Base-by-base conservation (phyloP, 2,888 invertebrate species). In the Campaea margaritaria region DNA sequence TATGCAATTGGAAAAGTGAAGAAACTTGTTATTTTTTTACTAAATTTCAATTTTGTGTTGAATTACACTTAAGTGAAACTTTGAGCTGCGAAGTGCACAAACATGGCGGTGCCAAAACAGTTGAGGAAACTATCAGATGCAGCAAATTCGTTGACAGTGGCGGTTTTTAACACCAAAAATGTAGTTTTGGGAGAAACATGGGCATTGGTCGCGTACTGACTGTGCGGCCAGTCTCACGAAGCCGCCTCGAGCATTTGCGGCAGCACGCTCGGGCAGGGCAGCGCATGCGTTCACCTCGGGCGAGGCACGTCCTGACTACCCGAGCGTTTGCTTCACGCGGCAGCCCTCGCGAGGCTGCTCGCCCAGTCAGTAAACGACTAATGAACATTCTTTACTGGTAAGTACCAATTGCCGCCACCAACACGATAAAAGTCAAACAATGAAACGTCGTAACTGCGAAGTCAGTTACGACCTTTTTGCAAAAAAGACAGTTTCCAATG, bases 1-100 rank as follows among this genome's bases (percentile, higher is more conserved):
- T 89, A 90, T 91, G 89, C 86, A 80, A 80, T 80, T 83, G 76
- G 81, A 81, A 82, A 85, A 76, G 88, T 88, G 88, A 85, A 83
- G 83, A 83, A 85, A 82, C 31, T 58, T 60, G 39, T 53, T 47
- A 76, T 76, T 76, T 74, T 21, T 73, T 75, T 77, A 68, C 74
- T 72, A 70, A 71, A 64, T 75, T 71, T 78, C 76, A 63, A 46
- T 59, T 72, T 76, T 72, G 81, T 83, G 82, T 73, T 82, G 79
- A 78, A 82, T 86, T 83, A 86, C 81, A 83, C 72, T 80, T 83
- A 76, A 8, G 13, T 75, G 64, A 70, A 65, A 16, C 41, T 58
- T 36, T 27, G 27, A 27, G 14, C 45, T 4, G 53, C 47, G 31
- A 47, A 55, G 42, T 55, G 14, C 12, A 46, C 39, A 16, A 12